Percentiles rank a stretch among this genome's conserved stretches.
Evolutionary conservation across 2,113 vertebrate genomes (phyloP).

Genomic region (Tetrax tetrax): DNA sequence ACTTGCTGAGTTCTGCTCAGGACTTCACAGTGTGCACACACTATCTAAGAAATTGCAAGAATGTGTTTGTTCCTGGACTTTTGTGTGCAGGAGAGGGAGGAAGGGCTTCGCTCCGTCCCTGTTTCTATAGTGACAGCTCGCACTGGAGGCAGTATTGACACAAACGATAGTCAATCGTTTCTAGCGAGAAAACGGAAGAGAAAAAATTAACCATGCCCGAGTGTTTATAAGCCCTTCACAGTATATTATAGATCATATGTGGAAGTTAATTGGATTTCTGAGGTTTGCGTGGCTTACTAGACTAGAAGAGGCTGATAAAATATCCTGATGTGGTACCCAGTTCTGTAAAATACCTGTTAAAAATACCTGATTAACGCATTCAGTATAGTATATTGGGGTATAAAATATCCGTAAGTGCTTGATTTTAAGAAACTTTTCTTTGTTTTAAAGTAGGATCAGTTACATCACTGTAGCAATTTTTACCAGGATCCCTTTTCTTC

Average conservation of each 20-base stretch:
- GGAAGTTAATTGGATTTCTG: background rate
- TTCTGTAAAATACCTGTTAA: background rate
- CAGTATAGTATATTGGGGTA: background rate
- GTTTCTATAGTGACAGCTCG: constrained; percentile 55
- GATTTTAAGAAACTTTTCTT: background rate
- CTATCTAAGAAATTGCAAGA: background rate
- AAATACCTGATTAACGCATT: background rate
- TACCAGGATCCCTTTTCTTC: background rate
- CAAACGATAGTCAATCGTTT: background rate
- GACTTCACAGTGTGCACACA: background rate
- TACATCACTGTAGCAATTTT: background rate
- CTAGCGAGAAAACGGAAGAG: background rate
- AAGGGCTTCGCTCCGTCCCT: constrained; percentile 17
- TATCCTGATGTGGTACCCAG: background rate
- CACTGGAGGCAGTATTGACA: constrained; percentile 1
- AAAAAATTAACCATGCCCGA: background rate
- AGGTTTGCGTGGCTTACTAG: background rate
- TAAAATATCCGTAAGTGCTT: background rate
- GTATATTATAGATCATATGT: background rate
- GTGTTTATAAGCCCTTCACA: constrained; percentile 7
- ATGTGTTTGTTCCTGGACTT: constrained; percentile 19
- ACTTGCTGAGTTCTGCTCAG: background rate
- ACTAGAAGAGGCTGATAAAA: background rate
- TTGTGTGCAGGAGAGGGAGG: constrained; percentile 5
- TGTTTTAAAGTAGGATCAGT: background rate